phyloP scores from a whole-genome alignment of 2,797 vertebrate genomes.

The Kryptopterus vitreolus region DNA sequence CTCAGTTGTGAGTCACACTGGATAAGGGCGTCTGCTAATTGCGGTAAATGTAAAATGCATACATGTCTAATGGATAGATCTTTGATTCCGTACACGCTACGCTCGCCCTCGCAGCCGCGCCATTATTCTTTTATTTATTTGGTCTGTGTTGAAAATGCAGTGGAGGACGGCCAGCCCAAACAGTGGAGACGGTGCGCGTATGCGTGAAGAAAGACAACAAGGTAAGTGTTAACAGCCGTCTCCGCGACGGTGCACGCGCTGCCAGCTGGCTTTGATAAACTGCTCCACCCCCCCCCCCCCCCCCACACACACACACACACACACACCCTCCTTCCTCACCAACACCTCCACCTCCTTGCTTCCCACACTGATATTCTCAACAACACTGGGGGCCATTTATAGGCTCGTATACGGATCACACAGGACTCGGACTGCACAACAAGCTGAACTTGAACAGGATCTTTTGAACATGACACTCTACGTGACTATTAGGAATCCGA shows the following conservation, averaged over 20 bases:
- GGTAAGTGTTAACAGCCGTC: conserved; percentile 53
- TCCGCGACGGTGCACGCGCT: conserved; percentile 37
- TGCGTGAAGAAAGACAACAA: conserved; percentile 45
- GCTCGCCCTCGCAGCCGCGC: conserved; percentile 53
- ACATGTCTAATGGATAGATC: conserved; percentile 27
- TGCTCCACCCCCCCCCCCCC: no score
- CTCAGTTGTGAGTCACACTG: no score
- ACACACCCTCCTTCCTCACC: no score
- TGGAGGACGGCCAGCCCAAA: conserved; percentile 79
- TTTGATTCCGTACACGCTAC: conserved; percentile 24
- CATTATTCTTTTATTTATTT: conserved; percentile 81
- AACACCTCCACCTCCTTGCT: no score
- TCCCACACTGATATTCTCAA: conserved; percentile 19
- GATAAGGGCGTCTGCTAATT: no score
- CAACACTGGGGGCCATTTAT: conserved; percentile 3
- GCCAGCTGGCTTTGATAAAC: conserved; percentile 49
- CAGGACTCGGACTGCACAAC: not conserved
- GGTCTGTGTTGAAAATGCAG: conserved; percentile 69
- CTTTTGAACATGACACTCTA: not conserved
- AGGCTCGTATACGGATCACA: conserved; percentile 1
- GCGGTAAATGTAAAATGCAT: conserved; percentile 19
- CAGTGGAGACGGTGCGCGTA: conserved; percentile 71
- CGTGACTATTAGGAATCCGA: not conserved
- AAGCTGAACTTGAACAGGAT: not conserved
- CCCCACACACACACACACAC: no score